Evolutionary conservation across 2,113 vertebrate genomes (phyloP).

Genomic region (Tragelaphus strepsiceros): DNA sequence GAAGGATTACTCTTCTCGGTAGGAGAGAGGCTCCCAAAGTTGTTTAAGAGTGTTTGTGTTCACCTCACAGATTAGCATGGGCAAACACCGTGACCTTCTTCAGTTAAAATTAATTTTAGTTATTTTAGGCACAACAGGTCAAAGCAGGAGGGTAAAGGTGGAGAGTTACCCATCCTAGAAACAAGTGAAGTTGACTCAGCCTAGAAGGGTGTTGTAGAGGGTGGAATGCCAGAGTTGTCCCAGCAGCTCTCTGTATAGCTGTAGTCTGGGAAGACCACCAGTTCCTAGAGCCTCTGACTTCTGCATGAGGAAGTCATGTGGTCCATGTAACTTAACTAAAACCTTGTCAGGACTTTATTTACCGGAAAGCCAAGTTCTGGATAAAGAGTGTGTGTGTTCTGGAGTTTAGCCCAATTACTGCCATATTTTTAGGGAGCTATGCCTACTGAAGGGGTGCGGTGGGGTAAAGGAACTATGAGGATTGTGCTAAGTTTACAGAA

Average conservation of each 20-base stretch:
- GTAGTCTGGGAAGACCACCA: not conserved
- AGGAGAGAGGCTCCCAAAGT: not conserved
- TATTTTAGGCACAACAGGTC: not conserved
- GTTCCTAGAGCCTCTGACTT: not conserved
- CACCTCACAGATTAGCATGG: not conserved
- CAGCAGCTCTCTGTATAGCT: accelerated
- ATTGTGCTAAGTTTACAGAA: not conserved
- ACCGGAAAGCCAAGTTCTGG: not conserved
- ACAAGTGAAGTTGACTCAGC: not conserved
- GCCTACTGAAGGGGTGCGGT: not conserved
- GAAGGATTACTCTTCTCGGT: not conserved
- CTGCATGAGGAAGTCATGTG: not conserved
- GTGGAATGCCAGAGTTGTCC: not conserved
- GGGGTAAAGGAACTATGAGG: not conserved
- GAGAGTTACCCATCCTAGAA: not conserved
- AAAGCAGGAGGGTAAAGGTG: not conserved
- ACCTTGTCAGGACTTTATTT: not conserved
- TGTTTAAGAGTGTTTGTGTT: not conserved
- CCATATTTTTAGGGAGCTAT: not conserved
- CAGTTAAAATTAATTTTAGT: not conserved
- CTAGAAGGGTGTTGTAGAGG: not conserved
- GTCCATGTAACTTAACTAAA: not conserved
- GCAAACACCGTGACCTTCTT: not conserved
- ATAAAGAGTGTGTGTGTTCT: not conserved
- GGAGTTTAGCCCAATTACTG: not conserved